Percentiles rank a stretch among this genome's conserved stretches.
Conservation (phyloP, 2,888 invertebrate genomes). For the Cerceris ruficornis region DNA sequence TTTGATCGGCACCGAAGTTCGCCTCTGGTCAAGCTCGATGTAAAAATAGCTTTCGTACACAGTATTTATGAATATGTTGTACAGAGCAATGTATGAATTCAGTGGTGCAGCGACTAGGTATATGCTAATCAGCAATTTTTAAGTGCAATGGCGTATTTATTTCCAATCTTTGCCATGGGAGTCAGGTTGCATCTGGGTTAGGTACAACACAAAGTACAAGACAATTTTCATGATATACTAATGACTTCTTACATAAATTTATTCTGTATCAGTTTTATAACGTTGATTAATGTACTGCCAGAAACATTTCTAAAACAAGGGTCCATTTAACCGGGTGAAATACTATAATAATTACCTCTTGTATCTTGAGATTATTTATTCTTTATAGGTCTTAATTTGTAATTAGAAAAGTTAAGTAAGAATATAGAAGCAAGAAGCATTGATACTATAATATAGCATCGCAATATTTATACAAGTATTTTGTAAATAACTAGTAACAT, state of each 20-base stretch:
- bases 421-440: conserved; percentile 4
- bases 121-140: too few species aligned
- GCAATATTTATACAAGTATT: conserved; percentile 45
- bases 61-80: too few species aligned
- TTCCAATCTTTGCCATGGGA: too few species aligned
- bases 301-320: conserved; percentile 43
- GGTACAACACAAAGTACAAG: not conserved
- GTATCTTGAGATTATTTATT: conserved; percentile 57
- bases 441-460: conserved; percentile 27
- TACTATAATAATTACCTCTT: conserved; percentile 32
- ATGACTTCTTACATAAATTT: conserved; percentile 49
- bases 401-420: conserved; percentile 24
- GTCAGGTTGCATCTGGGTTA: not conserved
- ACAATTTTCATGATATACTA: not conserved
- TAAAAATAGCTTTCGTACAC: too few species aligned
- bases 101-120: too few species aligned
- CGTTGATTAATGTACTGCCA: conserved; percentile 33
- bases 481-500: conserved; percentile 61
- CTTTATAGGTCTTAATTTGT: conserved; percentile 44
- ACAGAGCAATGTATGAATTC: too few species aligned
- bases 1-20: too few species aligned
- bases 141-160: too few species aligned
- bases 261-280: conserved; percentile 23
- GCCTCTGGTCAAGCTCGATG: too few species aligned
- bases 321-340: conserved; percentile 40